phyloP scores from a whole-genome alignment of 1,140 invertebrate species.

The Sminthurinus signatus region DNA sequence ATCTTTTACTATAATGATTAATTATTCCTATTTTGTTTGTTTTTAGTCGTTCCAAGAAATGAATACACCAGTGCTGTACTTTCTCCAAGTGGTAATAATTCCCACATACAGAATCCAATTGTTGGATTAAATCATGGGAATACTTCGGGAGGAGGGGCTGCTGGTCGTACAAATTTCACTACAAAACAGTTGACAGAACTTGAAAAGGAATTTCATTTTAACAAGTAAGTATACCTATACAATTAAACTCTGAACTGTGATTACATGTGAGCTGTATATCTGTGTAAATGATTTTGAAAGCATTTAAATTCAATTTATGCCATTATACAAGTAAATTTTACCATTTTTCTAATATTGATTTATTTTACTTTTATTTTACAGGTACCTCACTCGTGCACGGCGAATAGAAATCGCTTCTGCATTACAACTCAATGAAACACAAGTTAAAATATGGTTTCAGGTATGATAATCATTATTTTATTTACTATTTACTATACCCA shows the following conservation, averaged over 20 bases:
- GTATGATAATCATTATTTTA: too few relatives aligned
- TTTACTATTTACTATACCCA: too few relatives aligned
- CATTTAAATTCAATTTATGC: too few relatives aligned
- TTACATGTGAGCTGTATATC: too few relatives aligned
- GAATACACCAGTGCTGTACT: conserved; percentile 34
- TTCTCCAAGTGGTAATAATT: conserved; percentile 30
- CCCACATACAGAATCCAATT: conserved; percentile 18
- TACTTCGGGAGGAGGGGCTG: conserved; percentile 58
- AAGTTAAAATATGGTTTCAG: conserved; percentile 90
- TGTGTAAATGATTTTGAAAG: too few relatives aligned
- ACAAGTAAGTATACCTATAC: too few relatives aligned
- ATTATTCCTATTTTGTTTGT: too few relatives aligned
- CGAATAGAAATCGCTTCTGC: conserved; percentile 96
- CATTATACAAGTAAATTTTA: too few relatives aligned
- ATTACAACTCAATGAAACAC: conserved; percentile 93
- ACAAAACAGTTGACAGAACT: conserved; percentile 98
- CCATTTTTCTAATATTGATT: too few relatives aligned
- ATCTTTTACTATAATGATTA: too few relatives aligned
- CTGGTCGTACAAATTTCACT: conserved; percentile 94
- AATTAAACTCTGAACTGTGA: too few relatives aligned
- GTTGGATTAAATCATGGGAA: conserved; percentile 27
- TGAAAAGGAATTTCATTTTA: conserved; percentile 99
- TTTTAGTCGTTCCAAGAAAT: conserved; percentile 33
- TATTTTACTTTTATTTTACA: too few relatives aligned
- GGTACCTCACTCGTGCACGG: conserved; percentile 91